Evolutionary conservation across 2,888 invertebrate genomes (phyloP).

Genomic region (Nudaria mundana): DNA sequence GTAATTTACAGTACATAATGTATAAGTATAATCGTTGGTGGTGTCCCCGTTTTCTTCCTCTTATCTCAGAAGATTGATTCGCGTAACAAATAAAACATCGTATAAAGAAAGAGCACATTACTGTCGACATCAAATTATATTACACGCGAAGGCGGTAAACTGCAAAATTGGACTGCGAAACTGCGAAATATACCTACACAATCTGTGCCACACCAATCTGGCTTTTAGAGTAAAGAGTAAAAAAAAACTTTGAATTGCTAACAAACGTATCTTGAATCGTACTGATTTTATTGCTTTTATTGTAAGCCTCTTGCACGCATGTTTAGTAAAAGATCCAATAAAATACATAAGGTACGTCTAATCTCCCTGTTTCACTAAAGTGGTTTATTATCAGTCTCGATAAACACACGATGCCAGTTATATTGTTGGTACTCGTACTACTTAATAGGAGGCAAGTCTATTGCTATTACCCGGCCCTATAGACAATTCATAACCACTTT

Average conservation of each 20-base stretch:
- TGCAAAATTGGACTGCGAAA: conserved; percentile 57
- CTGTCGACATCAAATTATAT: conserved; percentile 37
- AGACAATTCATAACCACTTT: too few species aligned
- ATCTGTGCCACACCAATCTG: conserved; percentile 21
- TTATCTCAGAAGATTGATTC: conserved; percentile 26
- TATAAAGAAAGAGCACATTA: conserved; percentile 46
- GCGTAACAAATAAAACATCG: conserved; percentile 28
- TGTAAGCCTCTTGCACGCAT: not conserved
- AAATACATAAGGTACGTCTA: too few species aligned
- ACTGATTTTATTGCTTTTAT: not conserved
- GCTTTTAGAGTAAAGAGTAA: conserved; percentile 3
- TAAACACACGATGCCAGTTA: too few species aligned
- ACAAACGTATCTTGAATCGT: conserved; percentile 2
- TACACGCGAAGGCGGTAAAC: conserved; percentile 49
- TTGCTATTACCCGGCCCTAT: too few species aligned
- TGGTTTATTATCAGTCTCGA: too few species aligned
- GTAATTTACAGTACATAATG: too few species aligned
- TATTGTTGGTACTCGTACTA: too few species aligned
- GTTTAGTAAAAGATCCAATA: too few species aligned
- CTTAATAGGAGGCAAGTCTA: too few species aligned
- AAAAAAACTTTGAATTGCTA: conserved; percentile 7
- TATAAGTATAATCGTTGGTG: conserved; percentile 4
- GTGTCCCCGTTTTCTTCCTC: conserved; percentile 17
- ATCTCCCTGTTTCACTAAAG: too few species aligned
- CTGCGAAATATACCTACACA: conserved; percentile 41